Percentiles rank a stretch among this genome's conserved stretches.
Evolutionary conservation across 35 echinoderm and acorn worm species (phyloP).

Genomic region (Heliocidaris tuberculata): DNA sequence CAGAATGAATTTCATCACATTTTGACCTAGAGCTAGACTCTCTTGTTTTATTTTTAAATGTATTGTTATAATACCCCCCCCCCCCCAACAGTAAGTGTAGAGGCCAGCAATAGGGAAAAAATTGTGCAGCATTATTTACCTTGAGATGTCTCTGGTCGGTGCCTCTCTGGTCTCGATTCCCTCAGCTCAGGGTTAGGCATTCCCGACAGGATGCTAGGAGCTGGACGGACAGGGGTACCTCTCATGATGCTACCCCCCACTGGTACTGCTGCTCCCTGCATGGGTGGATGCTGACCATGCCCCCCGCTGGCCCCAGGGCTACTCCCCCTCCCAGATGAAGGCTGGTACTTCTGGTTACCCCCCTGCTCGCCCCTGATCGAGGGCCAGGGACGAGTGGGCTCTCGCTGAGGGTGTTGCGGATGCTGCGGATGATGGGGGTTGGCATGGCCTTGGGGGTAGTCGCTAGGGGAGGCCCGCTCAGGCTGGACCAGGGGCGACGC

Average conservation of each 20-base stretch:
- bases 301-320: constrained; percentile 31
- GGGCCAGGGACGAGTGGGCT: constrained; percentile 21
- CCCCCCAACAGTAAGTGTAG: not conserved
- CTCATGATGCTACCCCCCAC: constrained; percentile 60
- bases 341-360: constrained; percentile 26
- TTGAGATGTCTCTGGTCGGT: constrained; percentile 37
- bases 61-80: too few species aligned
- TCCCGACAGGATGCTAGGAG: constrained; percentile 61
- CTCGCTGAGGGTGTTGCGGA: not conserved
- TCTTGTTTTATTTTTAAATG: too few species aligned
- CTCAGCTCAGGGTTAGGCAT: constrained; percentile 65
- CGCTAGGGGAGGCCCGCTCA: constrained; percentile 4
- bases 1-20: too few species aligned
- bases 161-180: not conserved
- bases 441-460: constrained; percentile 23
- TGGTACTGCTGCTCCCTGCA: not conserved
- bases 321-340: constrained; percentile 34
- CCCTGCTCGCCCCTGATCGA: constrained; percentile 43
- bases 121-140: not conserved
- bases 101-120: not conserved
- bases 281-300: not conserved
- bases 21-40: too few species aligned
- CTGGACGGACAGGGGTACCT: constrained; percentile 59
- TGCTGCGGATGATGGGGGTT: constrained; percentile 22
- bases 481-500: constrained; percentile 36